phyloP scores from a whole-genome alignment of 1,140 invertebrate genomes.

The Cylas formicarius region DNA sequence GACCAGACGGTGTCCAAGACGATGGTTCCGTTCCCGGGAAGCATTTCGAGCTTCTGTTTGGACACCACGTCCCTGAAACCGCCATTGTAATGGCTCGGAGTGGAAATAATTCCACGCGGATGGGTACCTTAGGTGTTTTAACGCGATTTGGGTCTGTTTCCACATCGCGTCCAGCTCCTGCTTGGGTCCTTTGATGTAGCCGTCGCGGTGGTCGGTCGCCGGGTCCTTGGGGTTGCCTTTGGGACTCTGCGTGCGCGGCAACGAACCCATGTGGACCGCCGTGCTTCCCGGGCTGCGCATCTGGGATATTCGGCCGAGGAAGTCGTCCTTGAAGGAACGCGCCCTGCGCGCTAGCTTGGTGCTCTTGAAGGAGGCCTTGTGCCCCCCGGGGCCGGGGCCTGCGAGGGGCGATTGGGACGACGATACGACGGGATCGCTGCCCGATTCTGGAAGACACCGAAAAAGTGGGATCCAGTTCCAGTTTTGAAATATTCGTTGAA shows the following conservation, averaged over 20 bases:
- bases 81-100: not conserved
- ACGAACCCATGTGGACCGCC: conserved; percentile 10
- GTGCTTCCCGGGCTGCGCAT: conserved; percentile 61
- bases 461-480: too few relatives aligned
- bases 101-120: not conserved
- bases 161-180: conserved; percentile 35
- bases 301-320: conserved; percentile 71
- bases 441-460: too few relatives aligned
- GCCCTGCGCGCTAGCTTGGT: conserved; percentile 76
- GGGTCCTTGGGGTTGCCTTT: conserved; percentile 23
- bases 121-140: conserved; percentile 40
- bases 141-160: conserved; percentile 33
- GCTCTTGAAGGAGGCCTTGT: conserved; percentile 61
- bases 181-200: conserved; percentile 24
- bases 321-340: conserved; percentile 85
- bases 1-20: conserved; percentile 85
- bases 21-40: conserved; percentile 86
- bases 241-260: conserved; percentile 32
- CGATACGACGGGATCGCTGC: too few relatives aligned
- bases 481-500: too few relatives aligned
- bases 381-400: conserved; percentile 42
- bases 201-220: conserved; percentile 4
- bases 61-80: conserved; percentile 80
- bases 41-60: conserved; percentile 85
- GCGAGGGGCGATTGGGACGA: conserved; percentile 39